Evolutionary conservation across 2,113 vertebrate genomes (phyloP).

Genomic region (Mellivora capensis): DNA sequence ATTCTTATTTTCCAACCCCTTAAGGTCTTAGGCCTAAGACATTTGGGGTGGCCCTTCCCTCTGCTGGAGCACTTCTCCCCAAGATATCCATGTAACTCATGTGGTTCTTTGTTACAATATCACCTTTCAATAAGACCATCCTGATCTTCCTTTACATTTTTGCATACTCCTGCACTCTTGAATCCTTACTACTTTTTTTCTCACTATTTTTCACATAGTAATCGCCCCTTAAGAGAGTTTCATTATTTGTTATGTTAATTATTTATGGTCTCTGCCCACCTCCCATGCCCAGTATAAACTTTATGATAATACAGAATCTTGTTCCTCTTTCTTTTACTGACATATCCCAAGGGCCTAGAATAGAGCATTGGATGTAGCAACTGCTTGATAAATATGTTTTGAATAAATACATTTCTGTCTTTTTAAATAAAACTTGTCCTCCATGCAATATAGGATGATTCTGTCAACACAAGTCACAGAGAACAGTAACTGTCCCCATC

Average conservation of each 20-base stretch:
- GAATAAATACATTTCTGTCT: neutral
- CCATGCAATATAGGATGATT: neutral
- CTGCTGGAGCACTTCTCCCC: neutral
- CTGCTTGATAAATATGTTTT: neutral
- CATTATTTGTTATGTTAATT: neutral
- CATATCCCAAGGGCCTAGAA: neutral
- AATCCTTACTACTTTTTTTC: neutral
- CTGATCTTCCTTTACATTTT: neutral
- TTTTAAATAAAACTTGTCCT: neutral
- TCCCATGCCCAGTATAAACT: neutral
- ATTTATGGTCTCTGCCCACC: neutral
- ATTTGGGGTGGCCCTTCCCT: neutral
- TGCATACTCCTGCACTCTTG: neutral
- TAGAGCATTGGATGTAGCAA: neutral
- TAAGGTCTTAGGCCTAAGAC: neutral
- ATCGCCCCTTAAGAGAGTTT: neutral
- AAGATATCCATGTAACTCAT: neutral
- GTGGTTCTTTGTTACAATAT: neutral
- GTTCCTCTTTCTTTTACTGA: neutral
- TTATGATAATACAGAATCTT: neutral
- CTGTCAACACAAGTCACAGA: accelerated
- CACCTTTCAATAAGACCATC: neutral
- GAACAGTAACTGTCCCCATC: neutral
- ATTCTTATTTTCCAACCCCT: neutral
- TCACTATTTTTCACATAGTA: neutral